Evolutionary conservation across 2,888 invertebrate species (phyloP).

Genomic region (Lagria hirta): DNA sequence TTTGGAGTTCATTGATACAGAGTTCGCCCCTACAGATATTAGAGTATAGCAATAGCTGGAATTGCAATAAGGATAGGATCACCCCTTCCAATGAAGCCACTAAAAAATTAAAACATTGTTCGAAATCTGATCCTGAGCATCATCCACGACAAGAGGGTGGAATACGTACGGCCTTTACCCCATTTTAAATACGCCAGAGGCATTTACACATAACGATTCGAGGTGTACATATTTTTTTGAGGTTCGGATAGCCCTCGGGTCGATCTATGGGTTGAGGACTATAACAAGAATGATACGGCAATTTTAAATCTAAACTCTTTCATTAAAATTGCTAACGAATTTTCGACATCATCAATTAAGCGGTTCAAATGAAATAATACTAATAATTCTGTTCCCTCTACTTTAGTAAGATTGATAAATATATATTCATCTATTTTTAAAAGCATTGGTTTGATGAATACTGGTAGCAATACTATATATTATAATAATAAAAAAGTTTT

Average conservation of each 20-base stretch:
- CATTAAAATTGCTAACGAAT: constrained; percentile 23
- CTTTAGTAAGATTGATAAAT: too few species aligned
- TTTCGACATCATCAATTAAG: constrained; percentile 32
- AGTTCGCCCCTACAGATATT: neutral
- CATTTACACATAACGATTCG: constrained; percentile 17
- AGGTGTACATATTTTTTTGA: constrained; percentile 25
- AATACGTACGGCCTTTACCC: constrained; percentile 26
- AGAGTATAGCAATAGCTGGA: too few species aligned
- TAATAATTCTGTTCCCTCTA: too few species aligned
- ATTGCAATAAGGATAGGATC: constrained; percentile 7
- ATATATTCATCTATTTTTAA: too few species aligned
- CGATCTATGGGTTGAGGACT: constrained; percentile 1
- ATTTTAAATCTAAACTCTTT: constrained; percentile 3
- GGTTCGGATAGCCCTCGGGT: constrained; percentile 1
- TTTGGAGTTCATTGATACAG: neutral
- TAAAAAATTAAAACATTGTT: constrained; percentile 27
- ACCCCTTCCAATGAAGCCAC: constrained; percentile 6
- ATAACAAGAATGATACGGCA: constrained; percentile 4
- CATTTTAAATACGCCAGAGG: constrained; percentile 22
- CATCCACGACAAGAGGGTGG: constrained; percentile 23
- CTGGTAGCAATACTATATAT: too few species aligned
- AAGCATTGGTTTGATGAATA: too few species aligned
- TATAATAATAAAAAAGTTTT: too few species aligned
- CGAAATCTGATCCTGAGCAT: constrained; percentile 25
- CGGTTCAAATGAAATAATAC: constrained; percentile 29